phyloP scores from a whole-genome alignment of 2,113 vertebrate species.

The Chrysochloris asiatica region DNA sequence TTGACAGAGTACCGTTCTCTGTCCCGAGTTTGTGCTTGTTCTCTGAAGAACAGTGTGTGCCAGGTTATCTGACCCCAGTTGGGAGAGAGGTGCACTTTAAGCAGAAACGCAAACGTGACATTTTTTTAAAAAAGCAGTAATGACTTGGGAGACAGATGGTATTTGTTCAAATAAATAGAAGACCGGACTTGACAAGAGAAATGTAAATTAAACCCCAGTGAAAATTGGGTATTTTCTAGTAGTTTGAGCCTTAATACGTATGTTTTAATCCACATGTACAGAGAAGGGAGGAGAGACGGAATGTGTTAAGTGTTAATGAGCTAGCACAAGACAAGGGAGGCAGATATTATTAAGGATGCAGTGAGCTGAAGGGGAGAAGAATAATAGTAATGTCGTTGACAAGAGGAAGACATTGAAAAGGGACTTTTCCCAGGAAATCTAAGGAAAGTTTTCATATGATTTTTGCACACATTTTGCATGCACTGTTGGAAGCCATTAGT shows the following conservation, averaged over 20 bases:
- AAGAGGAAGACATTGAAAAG: neutral
- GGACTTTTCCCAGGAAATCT: conserved; percentile 41
- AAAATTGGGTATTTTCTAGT: neutral
- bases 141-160: neutral
- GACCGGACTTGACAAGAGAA: conserved; percentile 30
- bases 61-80: neutral
- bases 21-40: neutral
- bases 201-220: neutral
- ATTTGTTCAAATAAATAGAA: neutral
- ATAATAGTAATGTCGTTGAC: neutral
- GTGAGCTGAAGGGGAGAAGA: neutral
- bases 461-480: conserved; percentile 26
- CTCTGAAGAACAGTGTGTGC: neutral
- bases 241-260: neutral
- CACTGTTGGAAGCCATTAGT: neutral
- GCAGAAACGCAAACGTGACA: neutral
- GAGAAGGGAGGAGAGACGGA: neutral
- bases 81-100: accelerated
- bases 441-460: conserved; percentile 37
- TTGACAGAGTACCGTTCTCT: neutral
- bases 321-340: neutral
- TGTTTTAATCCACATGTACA: neutral
- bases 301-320: neutral
- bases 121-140: neutral
- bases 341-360: neutral